Evolutionary conservation across 1,140 invertebrate species (phyloP), one percentile per base, ranked within the genome.

Genomic region (Magallana angulata): DNA sequence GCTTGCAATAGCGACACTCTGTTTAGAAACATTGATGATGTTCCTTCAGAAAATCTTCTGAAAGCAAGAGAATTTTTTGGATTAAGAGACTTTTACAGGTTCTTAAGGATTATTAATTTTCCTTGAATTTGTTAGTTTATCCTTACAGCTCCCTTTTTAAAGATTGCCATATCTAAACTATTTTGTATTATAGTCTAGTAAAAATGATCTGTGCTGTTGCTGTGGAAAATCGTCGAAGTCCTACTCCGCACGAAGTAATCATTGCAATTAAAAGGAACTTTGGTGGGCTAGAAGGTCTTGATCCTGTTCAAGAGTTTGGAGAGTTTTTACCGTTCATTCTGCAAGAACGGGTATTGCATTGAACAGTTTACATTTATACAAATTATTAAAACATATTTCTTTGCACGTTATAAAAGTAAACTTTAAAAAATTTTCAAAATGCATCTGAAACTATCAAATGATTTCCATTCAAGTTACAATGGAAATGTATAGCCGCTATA

Each of bases 21-120:
- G 18, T 71, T 71, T 71, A 24, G 64, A 7, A 24, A 24, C 18
- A 48, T 48, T 48, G 36, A 48, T 48, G 36, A 48, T 48, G 36
- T 48, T 48, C 9, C 18, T 2, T 24, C 64, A 71, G 60, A 91
- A 86, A 82, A 89, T 36, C 89, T 90, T 18, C 85, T 89, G 14
- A 48, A 87, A 85, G 88, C 89, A 71, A 90, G 93, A 84, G 94
- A 94, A 89, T 94, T 94, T 85, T 94, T 94, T 91, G 94, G 94
- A 60, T 89, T 94, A 5, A 87, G 94, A 81, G 94, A 94, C 84
- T 94, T 94, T 83, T 94, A 94, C 88, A 94, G 93, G 91, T 94
- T 85, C 76, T 24, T 62, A 0, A 64, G 7, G 14, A n/a, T 58
- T 7, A 7, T 18, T 59, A 85, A 7, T 57, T 76, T 58, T 5